phyloP scores from a whole-genome alignment of 2,797 vertebrate species.

The Hydrocynus forskahlii region DNA sequence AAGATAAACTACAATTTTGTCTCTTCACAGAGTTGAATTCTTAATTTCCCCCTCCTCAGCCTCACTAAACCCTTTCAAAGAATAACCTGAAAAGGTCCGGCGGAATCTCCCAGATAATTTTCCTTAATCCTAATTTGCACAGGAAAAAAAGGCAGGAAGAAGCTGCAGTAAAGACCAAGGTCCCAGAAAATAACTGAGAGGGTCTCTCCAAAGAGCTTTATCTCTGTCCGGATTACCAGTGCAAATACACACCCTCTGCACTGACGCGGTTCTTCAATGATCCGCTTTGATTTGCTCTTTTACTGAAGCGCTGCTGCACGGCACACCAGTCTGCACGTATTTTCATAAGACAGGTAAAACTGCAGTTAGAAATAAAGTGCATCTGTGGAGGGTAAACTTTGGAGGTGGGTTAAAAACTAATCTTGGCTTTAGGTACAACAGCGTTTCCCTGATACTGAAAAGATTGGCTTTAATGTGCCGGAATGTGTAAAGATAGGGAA shows the following conservation, averaged over 20 bases:
- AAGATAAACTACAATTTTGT: background rate
- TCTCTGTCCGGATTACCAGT: slow-evolving; percentile 71
- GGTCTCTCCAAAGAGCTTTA: slow-evolving; percentile 44
- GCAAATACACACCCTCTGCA: slow-evolving; percentile 61
- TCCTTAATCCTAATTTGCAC: slow-evolving; percentile 77
- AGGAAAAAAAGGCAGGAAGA: slow-evolving; percentile 69
- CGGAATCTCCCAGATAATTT: slow-evolving; percentile 63
- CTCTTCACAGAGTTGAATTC: background rate
- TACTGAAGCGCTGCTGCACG: too few species aligned
- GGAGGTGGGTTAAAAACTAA: background rate
- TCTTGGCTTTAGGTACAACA: background rate
- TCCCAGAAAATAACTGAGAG: slow-evolving; percentile 51
- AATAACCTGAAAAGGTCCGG: slow-evolving; percentile 78
- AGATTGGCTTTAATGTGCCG: background rate
- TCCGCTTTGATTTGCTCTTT: slow-evolving; percentile 11
- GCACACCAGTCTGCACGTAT: too few species aligned
- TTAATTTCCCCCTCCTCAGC: background rate
- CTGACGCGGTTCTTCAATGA: slow-evolving; percentile 31
- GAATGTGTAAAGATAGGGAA: background rate
- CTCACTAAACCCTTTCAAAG: slow-evolving; percentile 60
- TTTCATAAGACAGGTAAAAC: too few species aligned
- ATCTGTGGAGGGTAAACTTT: background rate
- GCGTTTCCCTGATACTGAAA: background rate
- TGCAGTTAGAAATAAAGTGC: background rate
- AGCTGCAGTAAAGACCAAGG: slow-evolving; percentile 71